Base-by-base conservation (phyloP, 2,888 invertebrate genomes). In the Caenorhabditis afra region DNA sequence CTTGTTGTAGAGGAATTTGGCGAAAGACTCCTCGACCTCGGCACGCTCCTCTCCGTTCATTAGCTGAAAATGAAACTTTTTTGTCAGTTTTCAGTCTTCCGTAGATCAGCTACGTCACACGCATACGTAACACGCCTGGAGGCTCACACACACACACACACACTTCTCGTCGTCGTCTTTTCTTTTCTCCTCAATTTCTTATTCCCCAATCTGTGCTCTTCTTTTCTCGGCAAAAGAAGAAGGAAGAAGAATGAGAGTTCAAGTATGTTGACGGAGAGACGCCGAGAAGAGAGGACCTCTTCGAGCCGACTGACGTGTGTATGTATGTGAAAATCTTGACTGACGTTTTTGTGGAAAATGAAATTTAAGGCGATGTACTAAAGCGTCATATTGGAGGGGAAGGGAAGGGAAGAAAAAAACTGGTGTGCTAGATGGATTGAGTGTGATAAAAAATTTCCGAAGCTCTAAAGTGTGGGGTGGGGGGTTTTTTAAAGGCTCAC, bases 1-100 rank as follows among this genome's bases (percentile, higher is more conserved):
- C 64, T 84, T 88, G 81, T 89, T 89, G 83, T 86, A 89, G 59
- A 89, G 81, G 77, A 90, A 89, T 50, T 83, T 68, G 8, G 59
- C 62, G 66, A 89, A 88, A n/a, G 78, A 74, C 29, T 80, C 77
- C 55, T 84, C 81, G 16, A 81, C 79, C 57, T 74, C 66, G 71
- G 77, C 41, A 8, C 41, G 11, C 2, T 29, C 29, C 67, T 73
- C 53, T 81, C 89, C 89, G 80, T 89, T 90, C 89, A 90, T 88
- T 55, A 89, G 80, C 88, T 88, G 76, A 52, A 87, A 85, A 11
- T 39, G 14, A n/a, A 10, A 8, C 18, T 35, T 8, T 22, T 35
- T 55, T 14, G n/a, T n/a, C n/a, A n/a, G n/a, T 44, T 50, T 23
- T 10, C 10, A 52, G 10, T 14, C 7, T 52, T 52, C 23, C 3